A percentile compares a stretch with the other conserved stretches of the same genome.
Conservation (phyloP, 2,888 invertebrate species). For the Microdon myrmicae region DNA sequence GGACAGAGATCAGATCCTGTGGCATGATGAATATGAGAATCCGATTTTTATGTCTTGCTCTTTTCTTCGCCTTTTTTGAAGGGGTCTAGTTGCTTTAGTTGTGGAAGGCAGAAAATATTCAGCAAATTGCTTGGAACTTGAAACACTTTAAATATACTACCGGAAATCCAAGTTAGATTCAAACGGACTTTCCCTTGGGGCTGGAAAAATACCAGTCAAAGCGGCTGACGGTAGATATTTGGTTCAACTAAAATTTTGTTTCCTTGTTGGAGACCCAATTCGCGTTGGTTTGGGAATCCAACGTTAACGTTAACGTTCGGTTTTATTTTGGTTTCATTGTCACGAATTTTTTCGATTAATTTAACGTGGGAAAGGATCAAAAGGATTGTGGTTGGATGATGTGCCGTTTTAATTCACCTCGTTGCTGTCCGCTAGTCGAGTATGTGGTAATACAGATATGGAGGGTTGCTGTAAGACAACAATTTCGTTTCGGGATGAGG, state of each 20-base stretch:
- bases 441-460: too few species aligned
- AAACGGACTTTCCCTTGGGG: conserved; percentile 6
- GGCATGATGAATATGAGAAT: conserved; percentile 28
- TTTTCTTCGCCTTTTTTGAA: conserved; percentile 1
- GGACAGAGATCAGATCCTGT: conserved; percentile 10
- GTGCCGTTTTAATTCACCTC: too few species aligned
- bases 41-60: too few species aligned
- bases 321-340: conserved; percentile 5
- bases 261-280: too few species aligned
- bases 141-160: conserved; percentile 5
- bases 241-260: too few species aligned
- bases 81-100: neutral
- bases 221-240: too few species aligned
- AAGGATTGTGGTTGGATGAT: conserved; percentile 12
- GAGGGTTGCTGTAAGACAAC: too few species aligned
- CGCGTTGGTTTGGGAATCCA: too few species aligned
- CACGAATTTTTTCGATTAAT: conserved; percentile 26
- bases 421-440: too few species aligned
- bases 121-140: conserved; percentile 18
- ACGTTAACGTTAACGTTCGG: too few species aligned
- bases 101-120: conserved; percentile 6
- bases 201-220: conserved; percentile 2
- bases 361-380: conserved; percentile 27
- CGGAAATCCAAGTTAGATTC: neutral
- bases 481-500: too few species aligned